These are phyloP conservation scores for Enteromius argenteus DNA, from an alignment of 2,797 vertebrate genomes.

Conservation along the genomic window DNA sequence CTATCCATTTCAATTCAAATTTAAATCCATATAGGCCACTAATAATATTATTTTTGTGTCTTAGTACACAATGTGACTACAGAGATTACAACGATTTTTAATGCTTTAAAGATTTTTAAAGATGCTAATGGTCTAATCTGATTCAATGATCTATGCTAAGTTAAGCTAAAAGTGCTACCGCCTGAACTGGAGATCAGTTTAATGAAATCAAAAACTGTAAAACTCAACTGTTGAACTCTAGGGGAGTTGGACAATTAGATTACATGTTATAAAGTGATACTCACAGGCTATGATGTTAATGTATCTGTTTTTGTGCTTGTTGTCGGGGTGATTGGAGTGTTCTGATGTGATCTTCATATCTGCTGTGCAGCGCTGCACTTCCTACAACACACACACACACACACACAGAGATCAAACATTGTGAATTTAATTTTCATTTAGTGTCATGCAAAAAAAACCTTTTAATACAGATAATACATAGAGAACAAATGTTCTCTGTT, in stretches of 20 bases:
- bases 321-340: slow-evolving; percentile 91
- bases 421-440: neutral
- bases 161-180: no score
- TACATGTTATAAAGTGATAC: slow-evolving; percentile 58
- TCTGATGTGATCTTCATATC: slow-evolving; percentile 93
- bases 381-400: slow-evolving; percentile 71
- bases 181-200: no score
- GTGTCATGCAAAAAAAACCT: neutral
- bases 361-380: slow-evolving; percentile 88
- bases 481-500: no score
- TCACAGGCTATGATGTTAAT: slow-evolving; percentile 94
- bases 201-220: no score
- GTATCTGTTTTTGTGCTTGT: slow-evolving; percentile 96
- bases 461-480: neutral
- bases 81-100: no score
- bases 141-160: no score
- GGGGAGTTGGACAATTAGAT: no score
- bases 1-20: neutral
- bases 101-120: no score
- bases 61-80: no score
- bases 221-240: no score
- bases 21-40: neutral
- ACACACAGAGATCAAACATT: slow-evolving; percentile 40
- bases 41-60: neutral
- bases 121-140: no score